Evolutionary conservation across 2,113 vertebrate species (phyloP), one percentile per base, ranked within the genome.

Genomic region (Donacobius atricapilla): DNA sequence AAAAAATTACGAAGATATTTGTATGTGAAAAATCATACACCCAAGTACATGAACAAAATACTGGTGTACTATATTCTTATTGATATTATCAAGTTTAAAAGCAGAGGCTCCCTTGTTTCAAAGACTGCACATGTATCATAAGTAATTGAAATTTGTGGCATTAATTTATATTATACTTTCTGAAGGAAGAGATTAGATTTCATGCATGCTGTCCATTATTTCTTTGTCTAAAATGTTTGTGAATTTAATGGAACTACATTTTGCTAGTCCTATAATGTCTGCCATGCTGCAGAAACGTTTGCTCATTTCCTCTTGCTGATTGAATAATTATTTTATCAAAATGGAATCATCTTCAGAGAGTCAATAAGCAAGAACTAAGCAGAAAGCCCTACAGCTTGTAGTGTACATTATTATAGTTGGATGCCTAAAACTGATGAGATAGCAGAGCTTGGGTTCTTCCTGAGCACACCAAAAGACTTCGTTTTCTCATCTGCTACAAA

Each of bases 271-370:
- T 76, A 2, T 60, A 24, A n/a, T 68, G 42, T 45, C 78, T 85
- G 15, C 22, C 44, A n/a, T 13, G 21, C 7, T 76, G 45, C 33
- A 88, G 31, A 78, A 79, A 37, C 64, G 33, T 87, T 79, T 91
- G 39, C 23, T 72, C 37, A 63, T 71, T 91, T 89, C 23, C 44
- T 69, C 3, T 56, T 33, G 22, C 17, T 84, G 69, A 77, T 7
- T 66, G 47, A 93, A 86, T 90, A 75, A 87, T 91, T 81, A 61
- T 81, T 94, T 93, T 79, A 79, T 53, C 21, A 83, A 72, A 90
- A 87, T 69, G 4, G 27, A 72, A 64, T 83, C 2, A 48, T 50
- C 35, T 72, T 85, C 40, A 79, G 13, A 15, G 31, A 72, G 44
- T 84, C 56, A 42, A 12, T 83, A 56, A 53, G 25, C 10, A 91